Evolutionary conservation across 2,797 vertebrate species (phyloP).

Genomic region (Labeo calbasu): DNA sequence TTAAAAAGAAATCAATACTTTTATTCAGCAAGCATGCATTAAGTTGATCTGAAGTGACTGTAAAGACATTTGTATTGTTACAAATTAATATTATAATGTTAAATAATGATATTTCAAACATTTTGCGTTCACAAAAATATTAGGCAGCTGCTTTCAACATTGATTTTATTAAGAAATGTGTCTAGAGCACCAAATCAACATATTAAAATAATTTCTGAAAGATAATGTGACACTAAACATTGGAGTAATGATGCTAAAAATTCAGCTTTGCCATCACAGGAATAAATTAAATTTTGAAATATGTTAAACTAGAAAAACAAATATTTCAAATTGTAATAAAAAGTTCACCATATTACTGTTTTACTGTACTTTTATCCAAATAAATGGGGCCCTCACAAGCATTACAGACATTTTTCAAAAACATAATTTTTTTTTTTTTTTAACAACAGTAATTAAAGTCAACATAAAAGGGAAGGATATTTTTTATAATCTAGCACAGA

Average conservation of each 20-base stretch:
- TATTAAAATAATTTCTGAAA: background rate
- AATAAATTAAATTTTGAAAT: background rate
- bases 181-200: background rate
- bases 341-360: background rate
- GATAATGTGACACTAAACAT: background rate
- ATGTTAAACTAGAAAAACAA: background rate
- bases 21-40: background rate
- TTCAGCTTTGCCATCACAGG: background rate
- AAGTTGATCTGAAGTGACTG: background rate
- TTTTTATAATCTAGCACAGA: conserved; percentile 13
- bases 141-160: background rate
- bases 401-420: background rate
- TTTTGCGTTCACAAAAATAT: background rate
- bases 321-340: background rate
- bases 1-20: background rate
- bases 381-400: background rate
- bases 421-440: no score
- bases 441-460: background rate
- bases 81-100: background rate
- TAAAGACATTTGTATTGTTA: background rate
- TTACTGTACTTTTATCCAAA: background rate
- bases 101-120: background rate
- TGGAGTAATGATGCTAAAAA: background rate
- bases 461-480: background rate
- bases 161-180: background rate